These are phyloP conservation scores for Frankliniella intonsa DNA, from an alignment of 2,888 invertebrate species.

Conservation along the genomic window DNA sequence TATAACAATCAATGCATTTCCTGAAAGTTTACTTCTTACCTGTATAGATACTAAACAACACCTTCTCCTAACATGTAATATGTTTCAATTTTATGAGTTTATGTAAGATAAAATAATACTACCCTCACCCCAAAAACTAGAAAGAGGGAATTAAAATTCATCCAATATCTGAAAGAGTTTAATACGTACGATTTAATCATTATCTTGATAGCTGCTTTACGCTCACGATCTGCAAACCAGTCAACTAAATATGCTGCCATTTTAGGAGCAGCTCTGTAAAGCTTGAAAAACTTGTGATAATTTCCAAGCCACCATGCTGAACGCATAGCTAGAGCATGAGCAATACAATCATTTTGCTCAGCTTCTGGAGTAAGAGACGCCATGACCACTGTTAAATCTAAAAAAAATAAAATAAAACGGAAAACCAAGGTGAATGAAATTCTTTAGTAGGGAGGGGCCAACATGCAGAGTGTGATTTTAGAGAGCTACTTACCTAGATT, in stretches of 20 bases:
- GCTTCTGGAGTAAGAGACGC: conserved; percentile 73
- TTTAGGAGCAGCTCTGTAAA: conserved; percentile 83
- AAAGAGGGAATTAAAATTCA: not conserved
- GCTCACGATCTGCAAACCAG: conserved; percentile 94
- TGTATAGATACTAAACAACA: not conserved
- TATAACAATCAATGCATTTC: not conserved
- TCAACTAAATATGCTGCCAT: conserved; percentile 97
- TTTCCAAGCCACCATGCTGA: conserved; percentile 92
- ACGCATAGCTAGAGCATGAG: conserved; percentile 80
- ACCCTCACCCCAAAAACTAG: not conserved
- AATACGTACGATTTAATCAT: conserved; percentile 95
- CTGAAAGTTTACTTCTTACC: not conserved
- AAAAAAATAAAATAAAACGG: conserved; percentile 44
- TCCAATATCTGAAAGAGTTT: conserved; percentile 31
- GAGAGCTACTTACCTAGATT: conserved; percentile 70
- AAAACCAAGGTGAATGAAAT: conserved; percentile 28
- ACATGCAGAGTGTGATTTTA: not conserved
- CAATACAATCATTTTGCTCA: conserved; percentile 73
- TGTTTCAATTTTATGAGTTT: not conserved
- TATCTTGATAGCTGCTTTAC: conserved; percentile 84
- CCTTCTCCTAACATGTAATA: not conserved
- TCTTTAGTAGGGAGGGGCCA: not conserved
- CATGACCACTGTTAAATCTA: conserved; percentile 90
- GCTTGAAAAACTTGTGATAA: conserved; percentile 85
- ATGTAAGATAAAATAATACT: not conserved